A percentile compares a stretch with the other conserved stretches of the same genome.
phyloP scores from a whole-genome alignment of 2,888 invertebrate genomes.

The Tinea trinotella region DNA sequence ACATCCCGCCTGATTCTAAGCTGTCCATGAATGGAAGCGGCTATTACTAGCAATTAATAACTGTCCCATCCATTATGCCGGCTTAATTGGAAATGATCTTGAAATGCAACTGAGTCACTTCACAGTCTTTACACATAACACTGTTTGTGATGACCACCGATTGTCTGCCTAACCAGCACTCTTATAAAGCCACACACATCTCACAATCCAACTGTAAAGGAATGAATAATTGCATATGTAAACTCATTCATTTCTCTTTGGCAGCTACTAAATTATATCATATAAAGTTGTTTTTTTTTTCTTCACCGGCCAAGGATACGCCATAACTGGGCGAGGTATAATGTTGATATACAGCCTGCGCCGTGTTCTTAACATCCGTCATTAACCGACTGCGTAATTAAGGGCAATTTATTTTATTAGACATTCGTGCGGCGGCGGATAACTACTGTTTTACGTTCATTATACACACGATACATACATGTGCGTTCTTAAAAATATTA shows the following conservation, averaged over 20 bases:
- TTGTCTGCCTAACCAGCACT: too few relatives aligned
- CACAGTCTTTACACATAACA: too few relatives aligned
- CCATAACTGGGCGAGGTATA: conserved; percentile 24
- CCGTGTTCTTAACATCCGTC: conserved; percentile 22
- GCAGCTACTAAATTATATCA: conserved; percentile 16
- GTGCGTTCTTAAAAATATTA: too few relatives aligned
- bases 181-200: too few relatives aligned
- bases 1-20: too few relatives aligned
- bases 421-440: conserved; percentile 28
- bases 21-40: too few relatives aligned
- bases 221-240: neutral
- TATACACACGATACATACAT: neutral
- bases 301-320: conserved; percentile 16
- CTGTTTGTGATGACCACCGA: too few relatives aligned
- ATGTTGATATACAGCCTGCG: conserved; percentile 28
- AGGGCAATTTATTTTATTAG: conserved; percentile 44
- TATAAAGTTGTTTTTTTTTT: conserved; percentile 7
- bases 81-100: too few relatives aligned
- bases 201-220: too few relatives aligned
- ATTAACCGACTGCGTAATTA: conserved; percentile 37
- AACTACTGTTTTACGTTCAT: conserved; percentile 35
- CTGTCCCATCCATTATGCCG: too few relatives aligned
- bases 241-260: conserved; percentile 3
- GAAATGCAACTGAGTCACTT: too few relatives aligned
- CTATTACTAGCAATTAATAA: too few relatives aligned